Evolutionary conservation across 2,797 vertebrate species (phyloP).

Genomic region (Scyliorhinus canicula): DNA sequence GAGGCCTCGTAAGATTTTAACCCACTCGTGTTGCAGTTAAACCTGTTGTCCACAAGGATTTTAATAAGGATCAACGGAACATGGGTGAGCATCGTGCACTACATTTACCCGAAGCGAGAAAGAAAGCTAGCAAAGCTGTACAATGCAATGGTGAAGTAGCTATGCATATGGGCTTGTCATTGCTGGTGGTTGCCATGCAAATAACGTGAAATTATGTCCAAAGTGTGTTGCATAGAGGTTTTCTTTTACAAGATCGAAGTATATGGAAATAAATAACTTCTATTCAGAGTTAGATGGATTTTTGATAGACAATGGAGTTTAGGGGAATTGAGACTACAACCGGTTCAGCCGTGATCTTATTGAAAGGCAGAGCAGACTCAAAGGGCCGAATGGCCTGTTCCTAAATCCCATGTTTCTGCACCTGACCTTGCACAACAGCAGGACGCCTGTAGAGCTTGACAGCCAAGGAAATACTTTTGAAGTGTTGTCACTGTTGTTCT

Average conservation of each 20-base stretch:
- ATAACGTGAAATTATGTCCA: not conserved
- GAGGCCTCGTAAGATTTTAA: not conserved
- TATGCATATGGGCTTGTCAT: not conserved
- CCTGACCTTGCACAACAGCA: too few relatives aligned
- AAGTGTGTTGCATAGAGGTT: not conserved
- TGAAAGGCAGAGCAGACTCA: too few relatives aligned
- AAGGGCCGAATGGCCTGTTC: too few relatives aligned
- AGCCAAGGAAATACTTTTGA: not conserved
- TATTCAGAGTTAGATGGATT: too few relatives aligned
- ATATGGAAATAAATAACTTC: not conserved
- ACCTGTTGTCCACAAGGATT: not conserved
- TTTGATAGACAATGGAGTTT: too few relatives aligned
- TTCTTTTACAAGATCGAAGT: not conserved
- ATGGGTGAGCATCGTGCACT: not conserved
- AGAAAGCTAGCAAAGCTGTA: not conserved
- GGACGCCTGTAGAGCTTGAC: not conserved
- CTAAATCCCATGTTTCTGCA: not conserved
- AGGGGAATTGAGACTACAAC: too few relatives aligned
- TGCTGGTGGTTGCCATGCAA: not conserved
- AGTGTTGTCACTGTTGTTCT: not conserved
- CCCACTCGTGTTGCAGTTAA: too few relatives aligned
- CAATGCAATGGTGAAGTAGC: not conserved
- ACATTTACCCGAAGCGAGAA: too few relatives aligned
- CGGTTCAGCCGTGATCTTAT: too few relatives aligned
- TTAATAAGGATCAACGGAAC: not conserved